Evolutionary conservation across 37 sponge, comb jelly and placozoan species (phyloP).

Genomic region (Ianthella basta): DNA sequence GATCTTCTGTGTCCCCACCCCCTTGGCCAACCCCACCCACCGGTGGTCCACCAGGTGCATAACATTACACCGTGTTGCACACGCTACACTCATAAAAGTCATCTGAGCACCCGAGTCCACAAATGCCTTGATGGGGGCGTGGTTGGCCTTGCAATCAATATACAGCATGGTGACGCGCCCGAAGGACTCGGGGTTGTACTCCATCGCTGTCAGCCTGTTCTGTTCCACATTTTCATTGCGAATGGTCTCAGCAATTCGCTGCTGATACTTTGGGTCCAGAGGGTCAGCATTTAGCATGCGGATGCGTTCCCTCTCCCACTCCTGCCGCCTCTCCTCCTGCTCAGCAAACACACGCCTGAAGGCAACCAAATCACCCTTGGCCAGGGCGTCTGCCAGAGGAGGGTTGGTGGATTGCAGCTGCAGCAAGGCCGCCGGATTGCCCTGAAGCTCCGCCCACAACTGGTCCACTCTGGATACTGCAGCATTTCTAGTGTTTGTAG

Average conservation of each 20-base stretch:
- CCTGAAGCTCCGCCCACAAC: constrained; percentile 50
- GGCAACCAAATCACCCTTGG: constrained; percentile 44
- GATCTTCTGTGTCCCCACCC: constrained; percentile 92
- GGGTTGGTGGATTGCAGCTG: constrained; percentile 66
- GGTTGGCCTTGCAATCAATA: constrained; percentile 82
- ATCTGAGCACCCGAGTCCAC: constrained; percentile 95
- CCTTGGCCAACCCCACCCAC: constrained; percentile 77
- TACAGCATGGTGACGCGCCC: constrained; percentile 94
- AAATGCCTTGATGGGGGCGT: constrained; percentile 81
- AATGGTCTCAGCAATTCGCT: constrained; percentile 76
- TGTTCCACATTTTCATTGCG: constrained; percentile 79
- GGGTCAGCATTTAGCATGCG: constrained; percentile 78
- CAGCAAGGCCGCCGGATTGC: constrained; percentile 60
- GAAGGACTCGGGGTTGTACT: constrained; percentile 93
- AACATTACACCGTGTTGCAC: constrained; percentile 88
- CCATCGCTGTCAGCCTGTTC: constrained; percentile 84
- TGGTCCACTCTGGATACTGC: not conserved
- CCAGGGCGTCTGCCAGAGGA: constrained; percentile 68
- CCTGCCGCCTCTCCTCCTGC: constrained; percentile 22
- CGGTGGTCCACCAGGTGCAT: constrained; percentile 89
- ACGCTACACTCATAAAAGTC: constrained; percentile 80
- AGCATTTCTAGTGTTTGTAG: not conserved
- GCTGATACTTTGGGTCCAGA: constrained; percentile 69
- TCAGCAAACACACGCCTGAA: constrained; percentile 43
- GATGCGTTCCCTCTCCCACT: constrained; percentile 62